These are phyloP conservation scores for Trichechus manatus DNA, from an alignment of 2,113 vertebrate species.

Conservation along the genomic window DNA sequence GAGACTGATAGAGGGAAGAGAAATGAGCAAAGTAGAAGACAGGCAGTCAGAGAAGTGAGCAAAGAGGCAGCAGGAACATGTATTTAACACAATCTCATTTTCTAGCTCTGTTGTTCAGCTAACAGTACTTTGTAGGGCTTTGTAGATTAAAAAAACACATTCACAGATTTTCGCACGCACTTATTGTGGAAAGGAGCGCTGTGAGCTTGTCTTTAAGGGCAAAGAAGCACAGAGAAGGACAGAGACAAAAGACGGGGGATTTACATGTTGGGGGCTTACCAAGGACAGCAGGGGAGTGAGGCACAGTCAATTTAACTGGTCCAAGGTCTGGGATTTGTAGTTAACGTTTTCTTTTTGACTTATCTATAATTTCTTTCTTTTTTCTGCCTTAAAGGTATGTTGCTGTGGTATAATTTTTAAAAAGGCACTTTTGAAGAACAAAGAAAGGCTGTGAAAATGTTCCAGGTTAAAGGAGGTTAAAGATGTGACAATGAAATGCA, in stretches of 20 bases:
- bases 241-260: background rate
- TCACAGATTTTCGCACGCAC: background rate
- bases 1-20: background rate
- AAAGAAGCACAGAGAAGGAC: background rate
- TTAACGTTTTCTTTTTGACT: background rate
- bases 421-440: background rate
- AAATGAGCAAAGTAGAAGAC: background rate
- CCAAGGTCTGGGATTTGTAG: background rate
- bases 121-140: background rate
- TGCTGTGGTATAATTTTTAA: background rate
- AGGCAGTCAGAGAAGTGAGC: background rate
- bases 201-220: background rate
- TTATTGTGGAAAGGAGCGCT: background rate
- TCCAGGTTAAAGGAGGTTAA: background rate
- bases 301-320: rapidly evolving
- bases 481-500: no score
- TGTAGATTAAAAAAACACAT: background rate
- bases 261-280: background rate
- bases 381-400: background rate
- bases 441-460: background rate
- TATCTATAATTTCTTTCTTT: background rate
- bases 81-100: background rate
- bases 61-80: background rate
- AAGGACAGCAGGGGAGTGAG: background rate
- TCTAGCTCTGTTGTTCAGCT: background rate